Percentiles rank a stretch among this genome's conserved stretches.
Conservation (phyloP, 2,888 invertebrate species). For the Nephrotoma guestfalica region DNA sequence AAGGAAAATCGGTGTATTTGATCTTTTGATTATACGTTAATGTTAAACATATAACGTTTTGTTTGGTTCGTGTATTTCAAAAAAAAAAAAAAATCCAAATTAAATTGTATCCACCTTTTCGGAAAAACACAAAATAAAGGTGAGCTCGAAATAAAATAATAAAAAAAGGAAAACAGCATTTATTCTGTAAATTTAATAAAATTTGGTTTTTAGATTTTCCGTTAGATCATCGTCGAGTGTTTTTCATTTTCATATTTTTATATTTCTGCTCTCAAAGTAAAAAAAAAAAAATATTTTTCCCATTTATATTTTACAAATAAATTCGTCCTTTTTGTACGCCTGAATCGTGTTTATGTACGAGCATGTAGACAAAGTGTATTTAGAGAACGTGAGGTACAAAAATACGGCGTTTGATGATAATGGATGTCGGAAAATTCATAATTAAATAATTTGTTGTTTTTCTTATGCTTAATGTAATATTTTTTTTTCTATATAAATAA, state of each 20-base stretch:
- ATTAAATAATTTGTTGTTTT: background rate
- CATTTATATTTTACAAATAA: background rate
- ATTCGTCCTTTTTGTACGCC: background rate
- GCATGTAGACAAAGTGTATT: background rate
- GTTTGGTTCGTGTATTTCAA: background rate
- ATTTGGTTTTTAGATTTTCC: background rate
- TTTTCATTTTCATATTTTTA: background rate
- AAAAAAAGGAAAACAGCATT: background rate
- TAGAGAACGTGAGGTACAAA: background rate
- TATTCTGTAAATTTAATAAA: background rate
- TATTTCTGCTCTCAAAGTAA: background rate
- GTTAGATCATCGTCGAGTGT: background rate
- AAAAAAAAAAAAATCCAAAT: background rate
- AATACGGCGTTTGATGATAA: background rate
- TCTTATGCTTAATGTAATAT: background rate
- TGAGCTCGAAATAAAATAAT: background rate
- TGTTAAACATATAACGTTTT: background rate
- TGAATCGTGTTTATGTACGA: background rate
- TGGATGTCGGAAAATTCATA: background rate
- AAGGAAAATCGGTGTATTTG: background rate
- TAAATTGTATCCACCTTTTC: background rate
- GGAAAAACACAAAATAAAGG: background rate
- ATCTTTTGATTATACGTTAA: background rate
- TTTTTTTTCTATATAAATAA: background rate
- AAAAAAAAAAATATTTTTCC: background rate